phyloP scores from a whole-genome alignment of 1,140 invertebrate genomes.

The Lanistes nyassanus region DNA sequence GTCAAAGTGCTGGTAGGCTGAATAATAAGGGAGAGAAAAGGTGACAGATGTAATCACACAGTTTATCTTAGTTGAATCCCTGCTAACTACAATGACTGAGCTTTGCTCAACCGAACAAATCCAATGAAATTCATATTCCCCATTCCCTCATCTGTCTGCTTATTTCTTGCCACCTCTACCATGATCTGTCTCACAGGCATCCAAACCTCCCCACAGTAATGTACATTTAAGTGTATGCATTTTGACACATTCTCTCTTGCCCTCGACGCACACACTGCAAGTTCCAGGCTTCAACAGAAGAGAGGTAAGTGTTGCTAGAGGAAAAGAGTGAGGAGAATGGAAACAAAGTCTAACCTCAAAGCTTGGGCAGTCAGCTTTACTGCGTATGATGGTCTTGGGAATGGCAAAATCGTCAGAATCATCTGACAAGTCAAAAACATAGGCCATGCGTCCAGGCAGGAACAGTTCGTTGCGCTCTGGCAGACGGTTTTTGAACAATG shows the following conservation, averaged over 20 bases:
- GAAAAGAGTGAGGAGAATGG: background rate
- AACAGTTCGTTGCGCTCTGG: slow-evolving; percentile 92
- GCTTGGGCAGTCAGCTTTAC: slow-evolving; percentile 92
- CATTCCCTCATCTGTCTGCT: too few relatives aligned
- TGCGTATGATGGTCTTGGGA: slow-evolving; percentile 93
- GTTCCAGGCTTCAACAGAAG: background rate
- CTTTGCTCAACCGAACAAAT: background rate
- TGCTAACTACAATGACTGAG: background rate
- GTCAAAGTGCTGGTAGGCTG: slow-evolving; percentile 84
- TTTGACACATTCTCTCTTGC: too few relatives aligned
- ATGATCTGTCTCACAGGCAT: too few relatives aligned
- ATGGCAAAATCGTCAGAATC: slow-evolving; percentile 91
- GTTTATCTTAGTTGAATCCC: background rate
- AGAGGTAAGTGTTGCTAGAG: background rate
- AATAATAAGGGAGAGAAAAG: slow-evolving; percentile 47
- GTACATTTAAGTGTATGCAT: too few relatives aligned
- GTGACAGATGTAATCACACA: background rate
- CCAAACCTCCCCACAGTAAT: too few relatives aligned
- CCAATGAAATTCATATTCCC: too few relatives aligned
- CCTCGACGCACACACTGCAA: too few relatives aligned
- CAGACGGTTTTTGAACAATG: slow-evolving; percentile 66
- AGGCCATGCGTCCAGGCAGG: slow-evolving; percentile 95
- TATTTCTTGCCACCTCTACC: too few relatives aligned
- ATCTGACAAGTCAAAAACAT: slow-evolving; percentile 95
- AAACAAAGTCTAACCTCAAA: slow-evolving; percentile 65